These are phyloP conservation scores for Amiota mariae DNA, from an alignment of 2,888 invertebrate species.

Conservation along the genomic window DNA sequence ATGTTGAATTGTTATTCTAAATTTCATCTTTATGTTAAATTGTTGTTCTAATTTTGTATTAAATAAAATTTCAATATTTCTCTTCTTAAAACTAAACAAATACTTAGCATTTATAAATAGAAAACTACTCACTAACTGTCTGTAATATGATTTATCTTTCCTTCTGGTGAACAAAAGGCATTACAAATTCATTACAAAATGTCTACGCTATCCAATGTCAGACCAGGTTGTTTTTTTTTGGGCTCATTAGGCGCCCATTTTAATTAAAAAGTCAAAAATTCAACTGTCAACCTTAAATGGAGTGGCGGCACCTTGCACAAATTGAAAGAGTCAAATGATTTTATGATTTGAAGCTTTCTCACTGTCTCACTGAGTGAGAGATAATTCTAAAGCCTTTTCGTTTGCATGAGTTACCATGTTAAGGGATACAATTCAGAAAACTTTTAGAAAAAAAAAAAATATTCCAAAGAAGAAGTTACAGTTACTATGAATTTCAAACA, in stretches of 20 bases:
- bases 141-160: no score
- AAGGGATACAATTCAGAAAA: constrained; percentile 26
- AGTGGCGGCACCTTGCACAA: neutral
- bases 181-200: neutral
- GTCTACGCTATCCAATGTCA: neutral
- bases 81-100: no score
- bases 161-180: neutral
- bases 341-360: constrained; percentile 20
- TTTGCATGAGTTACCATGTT: constrained; percentile 12
- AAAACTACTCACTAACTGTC: no score
- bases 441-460: constrained; percentile 45
- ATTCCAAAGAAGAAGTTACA: constrained; percentile 17
- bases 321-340: constrained; percentile 25
- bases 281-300: constrained; percentile 5
- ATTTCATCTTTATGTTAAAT: no score
- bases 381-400: no score
- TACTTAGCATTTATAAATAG: no score
- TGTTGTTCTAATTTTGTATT: no score
- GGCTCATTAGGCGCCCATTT: constrained; percentile 13
- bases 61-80: no score
- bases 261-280: constrained; percentile 16
- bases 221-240: neutral
- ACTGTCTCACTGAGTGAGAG: no score
- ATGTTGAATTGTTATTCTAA: no score
- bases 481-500: constrained; percentile 13